Evolutionary conservation across 1,140 invertebrate genomes (phyloP), one percentile per base, ranked within the genome.

Genomic region (Hypsibius dujardini): DNA sequence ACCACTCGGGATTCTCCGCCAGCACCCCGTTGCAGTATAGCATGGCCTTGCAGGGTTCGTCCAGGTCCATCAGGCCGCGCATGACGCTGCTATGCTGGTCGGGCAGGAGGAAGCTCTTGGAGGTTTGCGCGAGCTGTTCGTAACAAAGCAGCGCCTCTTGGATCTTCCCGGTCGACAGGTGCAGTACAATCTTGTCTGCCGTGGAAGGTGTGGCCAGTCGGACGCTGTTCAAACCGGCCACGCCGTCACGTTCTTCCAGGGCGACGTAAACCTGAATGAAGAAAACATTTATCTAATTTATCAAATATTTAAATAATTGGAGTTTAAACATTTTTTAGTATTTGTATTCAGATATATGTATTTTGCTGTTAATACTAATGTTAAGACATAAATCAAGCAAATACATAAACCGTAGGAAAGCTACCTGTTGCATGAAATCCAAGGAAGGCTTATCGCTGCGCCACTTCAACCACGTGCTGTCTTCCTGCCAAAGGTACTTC

Each of bases 201-300:
- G 84, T 72, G 2, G 80, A 79, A 0, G 82, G 79, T 42, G 80
- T 77, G 46, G 77, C 74, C 59, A 79, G 76, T 71, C 82, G 75
- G 47, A 81, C 77, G 2, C 81, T 79, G 40, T 80, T 78, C 15
- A 84, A 79, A 47, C 84, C 84, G 70, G 79, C 76, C 1, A 85
- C 83, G 69, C 82, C 83, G 77, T 86, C 84, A 47, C 83, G 78
- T 72, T 86, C 84, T 75, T 84, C 81, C 72, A 86, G 75, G 14
- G 80, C 77, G 1, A 82, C 80, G 76, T 85, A 85, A 14, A 85
- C 76, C 74, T 81, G 79, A 81, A 84, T 75, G 59, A 79, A 77
- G n/a, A 73, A 73, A 59, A 69, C 15, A 45, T 46, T 3, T 60
- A 40, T 40, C 3, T n/a, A 71, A 46, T 7, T 12, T 46, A 72